phyloP scores from a whole-genome alignment of 2,797 vertebrate genomes.

The Mus caroli region DNA sequence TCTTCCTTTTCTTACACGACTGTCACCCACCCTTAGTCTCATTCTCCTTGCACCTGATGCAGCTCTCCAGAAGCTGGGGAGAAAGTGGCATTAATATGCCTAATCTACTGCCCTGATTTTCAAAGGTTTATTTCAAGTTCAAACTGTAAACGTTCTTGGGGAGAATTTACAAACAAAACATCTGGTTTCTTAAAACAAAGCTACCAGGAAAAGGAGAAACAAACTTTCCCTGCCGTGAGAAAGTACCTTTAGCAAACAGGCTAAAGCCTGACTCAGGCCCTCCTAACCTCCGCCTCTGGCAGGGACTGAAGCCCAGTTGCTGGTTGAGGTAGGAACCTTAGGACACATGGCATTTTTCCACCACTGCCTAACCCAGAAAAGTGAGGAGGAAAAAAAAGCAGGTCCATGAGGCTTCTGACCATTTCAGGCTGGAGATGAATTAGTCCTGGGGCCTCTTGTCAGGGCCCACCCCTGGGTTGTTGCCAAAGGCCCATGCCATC shows the following conservation, averaged over 20 bases:
- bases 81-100: conserved; percentile 65
- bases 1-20: neutral
- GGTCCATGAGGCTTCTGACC: neutral
- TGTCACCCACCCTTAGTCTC: neutral
- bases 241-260: conserved; percentile 87
- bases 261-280: neutral
- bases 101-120: conserved; percentile 71
- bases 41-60: neutral
- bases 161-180: conserved; percentile 89
- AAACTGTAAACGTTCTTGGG: conserved; percentile 83
- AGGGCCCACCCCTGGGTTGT: neutral
- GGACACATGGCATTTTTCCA: neutral
- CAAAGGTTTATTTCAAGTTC: conserved; percentile 84
- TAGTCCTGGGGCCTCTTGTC: no score
- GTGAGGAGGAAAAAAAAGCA: fast-evolving
- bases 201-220: conserved; percentile 87
- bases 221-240: conserved; percentile 88
- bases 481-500: neutral
- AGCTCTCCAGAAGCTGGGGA: neutral
- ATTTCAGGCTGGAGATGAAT: neutral
- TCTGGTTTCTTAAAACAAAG: conserved; percentile 89
- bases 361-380: neutral
- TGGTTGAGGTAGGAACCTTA: neutral
- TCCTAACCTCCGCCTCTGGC: neutral
- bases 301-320: neutral